Percentiles rank a stretch among this genome's conserved stretches.
Evolutionary conservation across 2,888 invertebrate genomes (phyloP).

Genomic region (Augochlorella aurata): DNA sequence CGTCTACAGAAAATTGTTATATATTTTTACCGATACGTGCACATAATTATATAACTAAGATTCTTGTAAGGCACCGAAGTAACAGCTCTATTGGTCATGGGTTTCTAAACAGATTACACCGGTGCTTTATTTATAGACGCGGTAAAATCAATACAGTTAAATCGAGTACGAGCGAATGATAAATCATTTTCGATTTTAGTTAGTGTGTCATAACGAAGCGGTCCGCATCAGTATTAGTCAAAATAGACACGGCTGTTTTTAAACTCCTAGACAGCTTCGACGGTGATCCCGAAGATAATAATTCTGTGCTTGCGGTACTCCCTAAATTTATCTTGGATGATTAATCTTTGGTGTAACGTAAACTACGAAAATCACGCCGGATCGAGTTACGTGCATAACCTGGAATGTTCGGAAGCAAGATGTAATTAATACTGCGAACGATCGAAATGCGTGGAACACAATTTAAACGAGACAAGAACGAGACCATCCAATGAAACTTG

Average conservation of each 20-base stretch:
- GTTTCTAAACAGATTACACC: neutral
- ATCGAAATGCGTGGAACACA: neutral
- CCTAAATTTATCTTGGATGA: conserved; percentile 54
- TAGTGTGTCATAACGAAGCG: neutral
- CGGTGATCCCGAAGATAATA: conserved; percentile 38
- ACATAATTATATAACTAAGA: neutral
- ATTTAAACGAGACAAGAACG: neutral
- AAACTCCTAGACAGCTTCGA: conserved; percentile 16
- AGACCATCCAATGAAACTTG: neutral
- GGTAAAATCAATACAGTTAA: neutral
- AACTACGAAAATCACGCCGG: conserved; percentile 24
- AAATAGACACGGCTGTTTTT: conserved; percentile 9
- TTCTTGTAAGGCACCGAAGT: neutral
- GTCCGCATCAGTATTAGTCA: neutral
- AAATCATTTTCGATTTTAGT: neutral
- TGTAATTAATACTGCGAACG: neutral
- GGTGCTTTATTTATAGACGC: neutral
- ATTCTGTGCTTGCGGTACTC: conserved; percentile 17
- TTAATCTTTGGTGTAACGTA: conserved; percentile 36
- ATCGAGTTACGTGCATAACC: conserved; percentile 1
- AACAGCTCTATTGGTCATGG: neutral
- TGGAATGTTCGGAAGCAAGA: neutral
- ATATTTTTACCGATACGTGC: neutral
- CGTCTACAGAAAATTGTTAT: neutral
- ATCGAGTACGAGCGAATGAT: neutral